Percentiles rank a stretch among this genome's conserved stretches.
These are phyloP conservation scores for Sylvia atricapilla DNA, from an alignment of 2,113 vertebrate species.

Conservation along the genomic window DNA sequence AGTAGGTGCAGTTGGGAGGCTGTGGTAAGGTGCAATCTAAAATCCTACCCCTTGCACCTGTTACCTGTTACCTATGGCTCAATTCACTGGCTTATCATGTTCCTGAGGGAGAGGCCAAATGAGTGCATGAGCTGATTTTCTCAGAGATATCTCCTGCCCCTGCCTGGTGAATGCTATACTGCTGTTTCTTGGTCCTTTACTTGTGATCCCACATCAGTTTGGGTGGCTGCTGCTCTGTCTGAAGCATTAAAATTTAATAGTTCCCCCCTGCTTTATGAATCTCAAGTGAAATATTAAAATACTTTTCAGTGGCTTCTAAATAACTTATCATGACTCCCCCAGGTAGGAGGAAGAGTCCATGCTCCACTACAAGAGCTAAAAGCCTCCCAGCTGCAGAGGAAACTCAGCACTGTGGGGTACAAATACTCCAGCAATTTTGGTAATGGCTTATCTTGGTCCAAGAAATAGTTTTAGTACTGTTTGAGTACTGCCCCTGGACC, in stretches of 20 bases:
- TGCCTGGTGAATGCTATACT: background rate
- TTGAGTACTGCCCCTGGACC: background rate
- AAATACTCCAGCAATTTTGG: background rate
- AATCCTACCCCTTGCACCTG: background rate
- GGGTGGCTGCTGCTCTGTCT: background rate
- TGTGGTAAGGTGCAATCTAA: background rate
- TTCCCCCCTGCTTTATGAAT: background rate
- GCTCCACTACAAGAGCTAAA: background rate
- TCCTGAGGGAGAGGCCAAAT: background rate
- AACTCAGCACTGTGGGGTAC: background rate
- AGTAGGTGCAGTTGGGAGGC: background rate
- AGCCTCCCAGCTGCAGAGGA: background rate
- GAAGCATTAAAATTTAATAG: background rate
- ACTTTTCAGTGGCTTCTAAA: background rate
- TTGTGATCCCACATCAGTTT: background rate
- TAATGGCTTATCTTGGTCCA: background rate
- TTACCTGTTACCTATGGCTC: background rate
- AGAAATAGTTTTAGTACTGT: background rate
- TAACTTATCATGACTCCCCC: background rate
- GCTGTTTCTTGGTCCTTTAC: background rate
- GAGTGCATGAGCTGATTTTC: background rate
- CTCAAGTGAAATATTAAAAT: background rate
- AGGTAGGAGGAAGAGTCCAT: background rate
- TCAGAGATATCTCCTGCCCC: background rate
- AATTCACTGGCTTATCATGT: background rate